These are phyloP conservation scores for Masticophis lateralis DNA, from an alignment of 2,797 vertebrate species.

Conservation along the genomic window DNA sequence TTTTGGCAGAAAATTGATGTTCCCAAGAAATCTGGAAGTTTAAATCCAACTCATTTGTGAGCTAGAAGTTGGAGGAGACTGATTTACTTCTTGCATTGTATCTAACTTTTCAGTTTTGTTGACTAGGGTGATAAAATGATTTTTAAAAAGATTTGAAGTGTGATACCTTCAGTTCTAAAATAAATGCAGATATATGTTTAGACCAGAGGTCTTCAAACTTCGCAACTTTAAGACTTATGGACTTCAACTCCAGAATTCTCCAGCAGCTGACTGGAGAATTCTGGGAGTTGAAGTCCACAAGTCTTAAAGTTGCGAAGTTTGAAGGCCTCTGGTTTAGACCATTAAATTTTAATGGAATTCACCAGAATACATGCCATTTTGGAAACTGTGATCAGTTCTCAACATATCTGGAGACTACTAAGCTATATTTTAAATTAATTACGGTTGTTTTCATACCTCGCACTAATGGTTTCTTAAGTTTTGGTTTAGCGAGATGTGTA, in stretches of 20 bases:
- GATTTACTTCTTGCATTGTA: not conserved
- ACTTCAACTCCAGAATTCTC: no score
- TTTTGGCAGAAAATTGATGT: not conserved
- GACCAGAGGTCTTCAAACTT: not conserved
- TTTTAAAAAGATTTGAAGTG: not conserved
- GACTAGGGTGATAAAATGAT: not conserved
- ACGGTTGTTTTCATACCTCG: not conserved
- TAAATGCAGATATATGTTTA: not conserved
- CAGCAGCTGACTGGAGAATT: no score
- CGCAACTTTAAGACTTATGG: no score
- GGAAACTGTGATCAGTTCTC: not conserved
- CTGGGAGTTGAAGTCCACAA: no score
- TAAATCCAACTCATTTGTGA: not conserved
- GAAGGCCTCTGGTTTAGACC: not conserved
- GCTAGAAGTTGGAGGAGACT: not conserved
- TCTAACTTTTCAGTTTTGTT: not conserved
- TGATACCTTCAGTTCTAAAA: not conserved
- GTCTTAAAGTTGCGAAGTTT: no score
- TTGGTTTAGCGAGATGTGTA: not conserved
- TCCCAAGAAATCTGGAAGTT: not conserved
- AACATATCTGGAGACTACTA: not conserved
- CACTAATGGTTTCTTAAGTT: not conserved
- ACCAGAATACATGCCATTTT: not conserved
- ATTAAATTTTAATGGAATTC: not conserved
- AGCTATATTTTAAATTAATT: not conserved